phyloP scores from a whole-genome alignment of 1,140 invertebrate genomes.

The Goniozus legneri region DNA sequence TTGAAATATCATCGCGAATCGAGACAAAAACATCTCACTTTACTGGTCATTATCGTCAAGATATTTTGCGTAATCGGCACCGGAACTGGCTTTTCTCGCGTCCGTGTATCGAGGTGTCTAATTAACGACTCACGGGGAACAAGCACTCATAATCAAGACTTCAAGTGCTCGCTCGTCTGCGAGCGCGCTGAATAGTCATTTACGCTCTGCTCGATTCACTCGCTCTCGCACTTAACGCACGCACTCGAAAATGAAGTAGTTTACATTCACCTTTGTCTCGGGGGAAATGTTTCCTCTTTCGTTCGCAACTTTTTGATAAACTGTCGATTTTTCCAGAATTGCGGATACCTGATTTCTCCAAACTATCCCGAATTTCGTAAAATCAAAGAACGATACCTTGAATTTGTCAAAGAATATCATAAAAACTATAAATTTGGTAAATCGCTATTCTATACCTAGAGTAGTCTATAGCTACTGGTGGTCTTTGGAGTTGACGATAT shows the following conservation, averaged over 20 bases:
- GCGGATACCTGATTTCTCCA: no score
- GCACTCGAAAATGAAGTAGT: constrained; percentile 25
- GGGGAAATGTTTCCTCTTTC: no score
- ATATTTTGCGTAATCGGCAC: neutral
- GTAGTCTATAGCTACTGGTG: no score
- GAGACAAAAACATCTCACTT: neutral
- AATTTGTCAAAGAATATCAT: no score
- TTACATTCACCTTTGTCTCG: constrained; percentile 26
- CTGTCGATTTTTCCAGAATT: no score
- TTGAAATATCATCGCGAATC: neutral
- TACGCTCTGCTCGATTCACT: constrained; percentile 15
- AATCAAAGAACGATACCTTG: no score
- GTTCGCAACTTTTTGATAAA: no score
- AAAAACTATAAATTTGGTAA: no score
- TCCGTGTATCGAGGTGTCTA: constrained; percentile 10
- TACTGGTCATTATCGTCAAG: neutral
- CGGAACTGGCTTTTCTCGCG: constrained; percentile 2
- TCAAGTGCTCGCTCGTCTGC: constrained; percentile 21
- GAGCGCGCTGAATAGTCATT: constrained; percentile 23
- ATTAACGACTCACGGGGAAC: constrained; percentile 28
- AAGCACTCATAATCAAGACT: constrained; percentile 27
- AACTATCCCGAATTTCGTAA: no score
- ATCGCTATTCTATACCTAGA: no score
- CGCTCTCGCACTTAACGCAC: constrained; percentile 25
- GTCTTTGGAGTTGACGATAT: no score